These are phyloP conservation scores for Coccyzus lansbergi DNA, from an alignment of 2,797 vertebrate species.

Conservation along the genomic window DNA sequence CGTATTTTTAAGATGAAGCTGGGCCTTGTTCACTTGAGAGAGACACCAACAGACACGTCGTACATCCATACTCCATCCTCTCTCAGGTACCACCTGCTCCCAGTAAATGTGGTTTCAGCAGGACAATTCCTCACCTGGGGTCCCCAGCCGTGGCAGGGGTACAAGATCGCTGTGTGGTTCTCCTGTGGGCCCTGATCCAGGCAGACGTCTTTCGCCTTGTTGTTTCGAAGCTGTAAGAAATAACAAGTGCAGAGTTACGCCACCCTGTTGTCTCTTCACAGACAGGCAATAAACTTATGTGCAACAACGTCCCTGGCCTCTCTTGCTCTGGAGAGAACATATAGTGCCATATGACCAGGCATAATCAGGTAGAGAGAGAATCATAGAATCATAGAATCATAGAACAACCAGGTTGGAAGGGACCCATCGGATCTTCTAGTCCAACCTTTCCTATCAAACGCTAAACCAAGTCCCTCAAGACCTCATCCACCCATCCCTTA, in stretches of 20 bases:
- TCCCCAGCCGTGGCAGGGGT: conserved; percentile 94
- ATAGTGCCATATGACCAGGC: background rate
- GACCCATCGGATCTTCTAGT: no score
- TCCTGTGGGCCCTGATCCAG: conserved; percentile 93
- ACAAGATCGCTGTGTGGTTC: conserved; percentile 94
- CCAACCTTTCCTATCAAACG: no score
- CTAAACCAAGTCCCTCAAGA: no score
- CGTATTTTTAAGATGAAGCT: background rate
- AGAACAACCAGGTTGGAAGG: no score
- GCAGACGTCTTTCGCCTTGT: conserved; percentile 91
- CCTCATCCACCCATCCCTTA: no score
- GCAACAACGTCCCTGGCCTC: background rate
- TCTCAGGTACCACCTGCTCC: background rate
- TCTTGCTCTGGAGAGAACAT: background rate
- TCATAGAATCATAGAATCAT: no score
- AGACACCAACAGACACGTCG: fast-evolving
- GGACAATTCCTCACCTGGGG: conserved; percentile 86
- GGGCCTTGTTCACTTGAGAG: background rate
- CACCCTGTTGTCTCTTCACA: background rate
- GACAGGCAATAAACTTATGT: background rate
- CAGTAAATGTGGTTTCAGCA: background rate
- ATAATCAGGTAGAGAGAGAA: background rate
- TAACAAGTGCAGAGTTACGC: background rate
- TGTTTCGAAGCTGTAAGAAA: conserved; percentile 88
- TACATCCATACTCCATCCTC: background rate